phyloP scores from a whole-genome alignment of 2,888 invertebrate species.

The Halocaridina rubra region DNA sequence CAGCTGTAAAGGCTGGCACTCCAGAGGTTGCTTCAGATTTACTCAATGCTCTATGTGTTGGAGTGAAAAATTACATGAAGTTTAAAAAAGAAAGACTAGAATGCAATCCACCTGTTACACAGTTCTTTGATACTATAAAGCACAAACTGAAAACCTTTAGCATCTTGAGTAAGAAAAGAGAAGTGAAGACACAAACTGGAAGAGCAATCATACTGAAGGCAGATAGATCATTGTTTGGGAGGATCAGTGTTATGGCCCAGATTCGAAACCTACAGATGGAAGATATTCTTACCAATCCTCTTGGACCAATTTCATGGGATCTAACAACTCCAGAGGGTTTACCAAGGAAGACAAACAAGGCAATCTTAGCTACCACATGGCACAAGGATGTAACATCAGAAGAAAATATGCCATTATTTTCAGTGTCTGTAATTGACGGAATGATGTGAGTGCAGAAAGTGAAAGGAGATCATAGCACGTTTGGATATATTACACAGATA shows the following conservation, averaged over 20 bases:
- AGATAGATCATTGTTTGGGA: background rate
- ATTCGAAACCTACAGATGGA: background rate
- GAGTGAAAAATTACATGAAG: background rate
- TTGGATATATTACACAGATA: constrained; percentile 3
- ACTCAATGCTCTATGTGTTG: background rate
- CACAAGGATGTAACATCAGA: constrained; percentile 29
- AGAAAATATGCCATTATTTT: background rate
- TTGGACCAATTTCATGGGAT: background rate
- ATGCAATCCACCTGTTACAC: background rate
- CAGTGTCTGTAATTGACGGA: background rate
- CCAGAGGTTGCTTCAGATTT: background rate
- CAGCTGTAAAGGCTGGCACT: background rate
- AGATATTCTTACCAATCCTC: background rate
- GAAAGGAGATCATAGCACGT: constrained; percentile 18
- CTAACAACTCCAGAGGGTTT: constrained; percentile 11
- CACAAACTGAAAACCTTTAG: background rate
- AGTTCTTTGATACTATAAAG: background rate
- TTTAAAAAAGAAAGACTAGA: background rate
- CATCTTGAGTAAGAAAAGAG: background rate
- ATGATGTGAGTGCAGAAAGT: constrained; percentile 27
- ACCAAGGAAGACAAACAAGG: constrained; percentile 29
- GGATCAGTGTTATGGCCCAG: too few relatives aligned
- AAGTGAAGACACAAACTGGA: background rate
- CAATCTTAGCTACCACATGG: constrained; percentile 30
- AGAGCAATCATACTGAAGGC: background rate